These are phyloP conservation scores for Anticlea derivata DNA, from an alignment of 2,888 invertebrate genomes.

Conservation along the genomic window DNA sequence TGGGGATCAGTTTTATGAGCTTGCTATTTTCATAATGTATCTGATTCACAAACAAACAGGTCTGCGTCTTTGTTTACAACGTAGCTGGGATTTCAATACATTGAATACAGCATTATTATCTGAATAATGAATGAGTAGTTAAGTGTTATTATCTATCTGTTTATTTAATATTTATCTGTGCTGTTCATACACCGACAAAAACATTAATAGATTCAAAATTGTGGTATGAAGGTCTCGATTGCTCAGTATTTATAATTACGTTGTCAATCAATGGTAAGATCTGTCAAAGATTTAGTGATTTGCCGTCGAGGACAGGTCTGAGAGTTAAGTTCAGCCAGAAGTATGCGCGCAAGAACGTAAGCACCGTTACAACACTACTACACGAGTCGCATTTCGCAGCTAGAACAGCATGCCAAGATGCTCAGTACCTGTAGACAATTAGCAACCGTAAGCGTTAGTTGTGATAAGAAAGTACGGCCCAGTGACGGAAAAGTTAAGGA, in stretches of 20 bases:
- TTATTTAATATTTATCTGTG: constrained; percentile 26
- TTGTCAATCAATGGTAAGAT: constrained; percentile 61
- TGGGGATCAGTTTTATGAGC: constrained; percentile 37
- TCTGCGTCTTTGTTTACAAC: constrained; percentile 15
- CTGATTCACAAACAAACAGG: constrained; percentile 16
- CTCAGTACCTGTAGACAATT: not conserved
- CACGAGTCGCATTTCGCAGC: constrained; percentile 63
- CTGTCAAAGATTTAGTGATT: constrained; percentile 51
- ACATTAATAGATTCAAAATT: constrained; percentile 38
- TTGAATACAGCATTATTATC: constrained; percentile 16
- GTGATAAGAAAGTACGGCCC: no score
- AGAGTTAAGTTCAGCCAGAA: constrained; percentile 53
- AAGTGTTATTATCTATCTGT: constrained; percentile 20
- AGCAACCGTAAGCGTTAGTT: no score
- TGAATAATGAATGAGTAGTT: constrained; percentile 24
- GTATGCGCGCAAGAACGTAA: constrained; percentile 45
- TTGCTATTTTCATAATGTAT: constrained; percentile 41
- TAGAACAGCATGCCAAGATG: constrained; percentile 74
- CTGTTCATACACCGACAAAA: constrained; percentile 29
- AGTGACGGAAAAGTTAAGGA: no score
- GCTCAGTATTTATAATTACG: constrained; percentile 64
- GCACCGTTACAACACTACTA: constrained; percentile 64
- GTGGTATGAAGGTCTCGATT: constrained; percentile 52
- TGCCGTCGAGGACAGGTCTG: constrained; percentile 55
- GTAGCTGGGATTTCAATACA: constrained; percentile 2